These are phyloP conservation scores for Halictus rubicundus DNA, from an alignment of 1,140 invertebrate species.

Conservation along the genomic window DNA sequence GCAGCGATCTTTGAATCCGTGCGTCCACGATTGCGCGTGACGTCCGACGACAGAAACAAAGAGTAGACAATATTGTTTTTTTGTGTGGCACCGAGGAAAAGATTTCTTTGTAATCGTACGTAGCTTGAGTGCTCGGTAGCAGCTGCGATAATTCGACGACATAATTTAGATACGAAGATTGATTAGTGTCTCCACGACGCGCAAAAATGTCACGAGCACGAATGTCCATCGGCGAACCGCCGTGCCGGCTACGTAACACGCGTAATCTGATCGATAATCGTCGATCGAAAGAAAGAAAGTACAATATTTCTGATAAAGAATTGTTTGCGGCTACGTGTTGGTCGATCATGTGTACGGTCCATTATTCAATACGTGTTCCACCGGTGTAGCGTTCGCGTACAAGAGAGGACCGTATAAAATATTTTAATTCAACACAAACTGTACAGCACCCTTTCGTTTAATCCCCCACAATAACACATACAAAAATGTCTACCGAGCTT, in stretches of 20 bases:
- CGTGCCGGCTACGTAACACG: background rate
- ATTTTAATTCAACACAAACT: no score
- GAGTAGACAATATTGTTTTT: no score
- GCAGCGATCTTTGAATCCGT: no score
- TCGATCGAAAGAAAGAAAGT: background rate
- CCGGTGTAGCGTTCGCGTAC: no score
- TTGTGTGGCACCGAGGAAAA: no score
- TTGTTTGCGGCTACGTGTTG: background rate
- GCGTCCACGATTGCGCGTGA: no score
- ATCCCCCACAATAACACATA: no score
- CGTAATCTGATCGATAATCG: constrained; percentile 16
- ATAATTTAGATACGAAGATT: constrained; percentile 8
- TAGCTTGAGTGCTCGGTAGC: no score
- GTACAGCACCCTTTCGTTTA: no score
- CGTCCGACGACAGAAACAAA: no score
- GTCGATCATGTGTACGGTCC: background rate
- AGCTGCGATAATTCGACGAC: constrained; percentile 15
- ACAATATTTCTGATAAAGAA: background rate
- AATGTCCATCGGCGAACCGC: background rate
- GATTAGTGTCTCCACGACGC: background rate
- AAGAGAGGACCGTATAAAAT: no score
- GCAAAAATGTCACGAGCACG: constrained; percentile 1
- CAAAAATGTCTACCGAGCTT: background rate
- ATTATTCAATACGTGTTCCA: background rate
- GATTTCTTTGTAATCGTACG: no score